Evolutionary conservation across 2,888 invertebrate species (phyloP), one percentile per base, ranked within the genome.

Genomic region (Melinaea marsaeus): DNA sequence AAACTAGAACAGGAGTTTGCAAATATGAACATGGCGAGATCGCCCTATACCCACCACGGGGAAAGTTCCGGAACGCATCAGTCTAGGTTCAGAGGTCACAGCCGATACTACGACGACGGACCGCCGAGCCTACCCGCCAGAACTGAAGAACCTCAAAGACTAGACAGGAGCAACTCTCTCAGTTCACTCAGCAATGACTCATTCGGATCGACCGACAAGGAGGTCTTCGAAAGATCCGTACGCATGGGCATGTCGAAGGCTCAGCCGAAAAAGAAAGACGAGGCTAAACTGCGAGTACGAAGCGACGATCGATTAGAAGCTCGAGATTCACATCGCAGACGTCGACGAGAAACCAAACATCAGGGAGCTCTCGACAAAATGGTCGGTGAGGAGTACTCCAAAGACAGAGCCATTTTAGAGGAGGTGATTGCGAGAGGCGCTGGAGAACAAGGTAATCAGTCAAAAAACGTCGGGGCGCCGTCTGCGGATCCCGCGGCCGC

Each of bases 391-490:
- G 81, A 83, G 61, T 76, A 79, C 60, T 77, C 80, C 0, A 72
- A 73, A 32, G 86, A 85, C 58, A 70, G 84, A 1, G 84, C 84
- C 0, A 70, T 88, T 32, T 75, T 95, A 13, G 93, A 94, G 72
- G 93, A 94, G 75, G 94, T 94, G 62, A 95, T 95, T 67, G 93
- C 92, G 51, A 91, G 92, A 0, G 95, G 93, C 13, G 86, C 82
- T 32, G 76, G 78, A 9, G 76, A 71, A 64, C 62, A 57, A 4
- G 67, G 11, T 9, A 7, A 66, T 66, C 75, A 77, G 85, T 76
- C 94, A 95, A 95, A 95, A 95, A 95, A 95, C 95, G 94, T 85
- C 88, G 91, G 86, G 89, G 92, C 92, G 93, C 93, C 95, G 94
- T 92, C 94, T 94, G 94, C 92, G 91, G 88, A 82, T 83, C 90